Conservation (phyloP, 2,888 invertebrate genomes). For the Pyrocoelia pectoralis region DNA sequence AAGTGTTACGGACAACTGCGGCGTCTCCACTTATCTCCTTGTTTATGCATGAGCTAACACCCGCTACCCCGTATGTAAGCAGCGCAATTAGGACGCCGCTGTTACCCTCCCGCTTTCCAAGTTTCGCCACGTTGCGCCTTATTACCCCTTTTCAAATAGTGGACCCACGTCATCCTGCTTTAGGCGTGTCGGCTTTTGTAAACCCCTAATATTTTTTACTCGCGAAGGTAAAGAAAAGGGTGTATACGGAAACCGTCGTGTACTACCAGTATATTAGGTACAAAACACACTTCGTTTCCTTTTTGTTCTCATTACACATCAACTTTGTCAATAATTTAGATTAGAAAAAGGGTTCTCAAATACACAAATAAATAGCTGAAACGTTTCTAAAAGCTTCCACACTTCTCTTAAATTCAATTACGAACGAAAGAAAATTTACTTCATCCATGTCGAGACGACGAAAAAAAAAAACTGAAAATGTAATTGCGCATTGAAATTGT, state of each 20-base stretch:
- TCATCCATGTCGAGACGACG: neutral
- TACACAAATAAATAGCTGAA: constrained; percentile 3
- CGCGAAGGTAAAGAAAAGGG: constrained; percentile 25
- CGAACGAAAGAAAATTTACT: neutral
- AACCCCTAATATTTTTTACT: constrained; percentile 27
- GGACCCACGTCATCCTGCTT: constrained; percentile 32
- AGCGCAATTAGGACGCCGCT: constrained; percentile 50
- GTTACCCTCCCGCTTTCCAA: constrained; percentile 31
- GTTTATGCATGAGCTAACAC: constrained; percentile 58
- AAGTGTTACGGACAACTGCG: constrained; percentile 47
- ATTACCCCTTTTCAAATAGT: constrained; percentile 44
- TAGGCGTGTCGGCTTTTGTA: constrained; percentile 30
- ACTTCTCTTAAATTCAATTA: neutral
- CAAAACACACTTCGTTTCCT: constrained; percentile 6
- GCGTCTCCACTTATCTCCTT: constrained; percentile 56
- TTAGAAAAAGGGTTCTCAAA: neutral
- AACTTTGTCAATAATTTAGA: constrained; percentile 14
- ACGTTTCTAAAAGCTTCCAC: neutral
- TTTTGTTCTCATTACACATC: constrained; percentile 10
- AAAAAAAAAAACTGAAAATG: neutral
- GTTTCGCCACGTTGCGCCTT: constrained; percentile 45
- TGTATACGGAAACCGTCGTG: constrained; percentile 16
- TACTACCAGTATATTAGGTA: constrained; percentile 22
- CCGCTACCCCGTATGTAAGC: constrained; percentile 52
- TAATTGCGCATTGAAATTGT: constrained; percentile 8